Percentiles rank a stretch among this genome's conserved stretches.
Evolutionary conservation across 2,797 vertebrate species (phyloP).

Genomic region (Chloroceryle inda): DNA sequence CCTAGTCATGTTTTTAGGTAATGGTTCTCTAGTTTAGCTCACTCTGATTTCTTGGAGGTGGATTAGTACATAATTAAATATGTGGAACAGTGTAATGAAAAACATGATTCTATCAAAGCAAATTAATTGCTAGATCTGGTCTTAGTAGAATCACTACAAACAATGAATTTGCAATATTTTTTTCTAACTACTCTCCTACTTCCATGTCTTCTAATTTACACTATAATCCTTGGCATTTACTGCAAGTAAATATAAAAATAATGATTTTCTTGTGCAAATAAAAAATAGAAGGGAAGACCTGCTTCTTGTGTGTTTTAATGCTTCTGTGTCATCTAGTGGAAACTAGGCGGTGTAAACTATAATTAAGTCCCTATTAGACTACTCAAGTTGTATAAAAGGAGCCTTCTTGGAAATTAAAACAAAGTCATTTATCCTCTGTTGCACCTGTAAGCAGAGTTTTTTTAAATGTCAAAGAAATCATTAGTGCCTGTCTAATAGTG

Average conservation of each 20-base stretch:
- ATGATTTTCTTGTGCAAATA: neutral
- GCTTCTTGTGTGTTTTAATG: neutral
- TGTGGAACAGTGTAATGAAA: slow-evolving; percentile 53
- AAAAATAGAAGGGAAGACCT: neutral
- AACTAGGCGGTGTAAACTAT: neutral
- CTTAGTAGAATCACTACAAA: slow-evolving; percentile 45
- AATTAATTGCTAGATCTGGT: slow-evolving; percentile 65
- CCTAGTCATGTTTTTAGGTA: slow-evolving; percentile 24
- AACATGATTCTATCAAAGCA: slow-evolving; percentile 45
- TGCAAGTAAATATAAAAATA: slow-evolving; percentile 11
- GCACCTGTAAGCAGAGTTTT: neutral
- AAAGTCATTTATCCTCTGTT: neutral
- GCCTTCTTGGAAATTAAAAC: neutral
- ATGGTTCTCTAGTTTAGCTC: slow-evolving; percentile 2
- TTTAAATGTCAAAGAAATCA: neutral
- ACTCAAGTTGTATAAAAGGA: neutral
- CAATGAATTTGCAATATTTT: slow-evolving; percentile 32
- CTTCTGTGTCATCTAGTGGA: neutral
- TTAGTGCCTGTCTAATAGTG: neutral
- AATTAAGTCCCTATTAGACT: neutral
- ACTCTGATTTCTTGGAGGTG: slow-evolving; percentile 16
- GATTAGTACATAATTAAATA: slow-evolving; percentile 69
- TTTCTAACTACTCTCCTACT: neutral
- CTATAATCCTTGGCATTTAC: neutral
- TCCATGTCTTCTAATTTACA: neutral